Evolutionary conservation across 30 jellyfish, hydroid and myxozoan genomes (phyloP), one percentile per base, ranked within the genome.

Genomic region (Catostylus mosaicus): DNA sequence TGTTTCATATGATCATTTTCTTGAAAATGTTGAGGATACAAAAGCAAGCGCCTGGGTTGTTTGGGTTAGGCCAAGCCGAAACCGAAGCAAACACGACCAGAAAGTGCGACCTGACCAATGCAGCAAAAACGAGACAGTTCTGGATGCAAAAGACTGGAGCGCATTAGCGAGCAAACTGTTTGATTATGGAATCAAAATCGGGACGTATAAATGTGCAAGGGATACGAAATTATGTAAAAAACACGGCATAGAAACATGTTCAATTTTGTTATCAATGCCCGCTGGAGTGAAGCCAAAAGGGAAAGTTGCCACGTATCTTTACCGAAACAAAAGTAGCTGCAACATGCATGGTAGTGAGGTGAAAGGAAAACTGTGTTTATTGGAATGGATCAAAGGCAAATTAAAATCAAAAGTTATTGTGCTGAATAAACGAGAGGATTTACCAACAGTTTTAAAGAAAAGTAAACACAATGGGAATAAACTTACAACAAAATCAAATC

Each of bases 1-100:
- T 59, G 54, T 68, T 24, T 73, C 90, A 8, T 82, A 80, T 40
- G 93, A 73, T 40, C 88, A 93, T 60, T 87, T 73, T 56, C 63
- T 82, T 30, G 98, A 93, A 52, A 66, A 93, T 48, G 96, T 93
- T 18, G 98, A 93, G 63, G 98, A 93, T 61, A 93, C 98, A 22
- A 93, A 93, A 71, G 96, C 98, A 23, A 76, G 98, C 70, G 93
- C 89, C 0, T 93, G 98, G 98, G 89, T 93, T 74, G 90, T 93
- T 31, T 62, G 80, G 72, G 96, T 93, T 16, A 73, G 77, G 81
- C 90, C 91, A 3, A 45, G 74, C 27, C 67, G 73, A 38, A 51
- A 40, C 45, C 33, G 67, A 0, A 77, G 65, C 51, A 77, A 59
- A 43, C 71, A 77, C 68, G 78, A 77, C 14, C 47, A 61, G 56